Evolutionary conservation across 2,797 vertebrate species (phyloP).

Genomic region (Coendou prehensilis): DNA sequence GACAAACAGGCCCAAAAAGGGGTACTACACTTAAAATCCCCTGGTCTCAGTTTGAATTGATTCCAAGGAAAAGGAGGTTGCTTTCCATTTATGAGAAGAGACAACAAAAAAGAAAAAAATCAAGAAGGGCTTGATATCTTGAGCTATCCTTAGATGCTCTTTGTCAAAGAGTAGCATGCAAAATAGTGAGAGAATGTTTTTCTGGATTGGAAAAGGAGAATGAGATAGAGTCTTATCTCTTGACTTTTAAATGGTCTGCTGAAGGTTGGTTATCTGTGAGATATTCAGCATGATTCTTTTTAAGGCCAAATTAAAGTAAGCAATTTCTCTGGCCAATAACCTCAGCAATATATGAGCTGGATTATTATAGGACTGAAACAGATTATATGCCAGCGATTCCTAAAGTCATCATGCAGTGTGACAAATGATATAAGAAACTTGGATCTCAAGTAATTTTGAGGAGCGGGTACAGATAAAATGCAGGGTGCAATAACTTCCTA

Average conservation of each 20-base stretch:
- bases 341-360: slow-evolving; percentile 22
- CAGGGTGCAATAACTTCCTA: neutral
- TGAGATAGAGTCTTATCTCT: neutral
- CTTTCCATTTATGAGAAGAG: neutral
- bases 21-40: neutral
- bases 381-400: neutral
- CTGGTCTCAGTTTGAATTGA: neutral
- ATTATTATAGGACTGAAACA: neutral
- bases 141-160: neutral
- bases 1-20: neutral
- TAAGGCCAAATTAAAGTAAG: slow-evolving; percentile 54
- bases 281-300: slow-evolving; percentile 39
- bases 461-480: neutral
- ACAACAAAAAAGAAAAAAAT: neutral
- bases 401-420: neutral
- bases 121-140: neutral
- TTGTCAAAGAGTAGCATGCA: neutral
- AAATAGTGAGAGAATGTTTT: slow-evolving; percentile 56
- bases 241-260: slow-evolving; percentile 66
- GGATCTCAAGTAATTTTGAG: slow-evolving; percentile 29
- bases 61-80: neutral
- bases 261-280: slow-evolving; percentile 37
- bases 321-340: slow-evolving; percentile 34
- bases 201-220: slow-evolving; percentile 27
- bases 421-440: slow-evolving; percentile 2